These are phyloP conservation scores for Gambelia wislizenii DNA, from an alignment of 2,797 vertebrate species.

Conservation along the genomic window DNA sequence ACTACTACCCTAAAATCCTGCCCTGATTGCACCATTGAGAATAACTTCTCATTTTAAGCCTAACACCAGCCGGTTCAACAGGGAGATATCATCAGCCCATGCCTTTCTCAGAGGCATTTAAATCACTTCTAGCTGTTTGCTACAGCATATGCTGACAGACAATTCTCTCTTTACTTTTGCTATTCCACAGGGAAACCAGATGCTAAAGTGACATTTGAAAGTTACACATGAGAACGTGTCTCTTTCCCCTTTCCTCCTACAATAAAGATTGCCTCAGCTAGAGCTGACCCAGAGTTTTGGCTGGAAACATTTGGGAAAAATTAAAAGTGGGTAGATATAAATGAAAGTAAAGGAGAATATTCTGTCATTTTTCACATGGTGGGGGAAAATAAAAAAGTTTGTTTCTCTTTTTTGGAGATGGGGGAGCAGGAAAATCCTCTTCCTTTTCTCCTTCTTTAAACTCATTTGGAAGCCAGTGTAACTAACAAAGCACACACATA, in stretches of 20 bases:
- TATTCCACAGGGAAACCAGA: background rate
- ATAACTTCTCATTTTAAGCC: background rate
- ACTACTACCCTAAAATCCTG: background rate
- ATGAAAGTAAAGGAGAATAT: background rate
- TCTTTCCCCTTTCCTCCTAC: background rate
- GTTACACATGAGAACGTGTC: background rate
- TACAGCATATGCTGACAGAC: background rate
- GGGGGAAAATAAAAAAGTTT: background rate
- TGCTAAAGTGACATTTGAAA: background rate
- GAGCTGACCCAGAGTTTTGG: background rate
- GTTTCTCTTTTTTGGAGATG: background rate
- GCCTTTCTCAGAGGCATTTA: background rate
- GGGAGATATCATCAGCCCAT: background rate
- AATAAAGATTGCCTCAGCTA: background rate
- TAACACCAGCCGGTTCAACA: background rate
- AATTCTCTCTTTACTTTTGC: background rate
- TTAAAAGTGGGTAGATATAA: no score
- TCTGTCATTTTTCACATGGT: background rate
- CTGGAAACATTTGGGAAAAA: background rate
- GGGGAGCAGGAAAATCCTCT: background rate
- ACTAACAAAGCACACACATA: background rate
- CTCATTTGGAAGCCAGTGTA: background rate
- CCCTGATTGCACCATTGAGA: background rate
- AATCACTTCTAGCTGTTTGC: background rate
- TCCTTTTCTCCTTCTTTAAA: background rate